phyloP scores from a whole-genome alignment of 2,888 invertebrate species.

The Hyposoter dolosus region DNA sequence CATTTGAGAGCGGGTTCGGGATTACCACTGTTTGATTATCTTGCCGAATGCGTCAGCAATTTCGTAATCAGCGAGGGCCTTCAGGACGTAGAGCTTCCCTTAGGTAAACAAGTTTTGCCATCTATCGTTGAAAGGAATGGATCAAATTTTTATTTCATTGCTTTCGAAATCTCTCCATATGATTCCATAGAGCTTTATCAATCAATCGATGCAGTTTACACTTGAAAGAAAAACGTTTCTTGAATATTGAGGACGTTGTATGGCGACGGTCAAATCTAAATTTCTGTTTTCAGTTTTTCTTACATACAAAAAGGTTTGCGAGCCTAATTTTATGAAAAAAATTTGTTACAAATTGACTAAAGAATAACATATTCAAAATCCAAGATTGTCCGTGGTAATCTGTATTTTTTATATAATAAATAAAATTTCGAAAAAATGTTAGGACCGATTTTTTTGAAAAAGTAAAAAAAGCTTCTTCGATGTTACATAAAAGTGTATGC shows the following conservation, averaged over 20 bases:
- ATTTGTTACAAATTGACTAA: too few relatives aligned
- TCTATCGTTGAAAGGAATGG: not conserved
- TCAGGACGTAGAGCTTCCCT: conserved; percentile 86
- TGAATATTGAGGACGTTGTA: not conserved
- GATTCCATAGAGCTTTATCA: not conserved
- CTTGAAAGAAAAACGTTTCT: not conserved
- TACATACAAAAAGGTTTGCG: too few relatives aligned
- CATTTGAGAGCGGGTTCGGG: conserved; percentile 88
- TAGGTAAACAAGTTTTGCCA: conserved; percentile 86
- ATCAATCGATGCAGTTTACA: not conserved
- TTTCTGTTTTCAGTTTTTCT: too few relatives aligned
- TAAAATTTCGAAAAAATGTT: too few relatives aligned
- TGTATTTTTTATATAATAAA: too few relatives aligned
- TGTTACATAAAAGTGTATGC: too few relatives aligned
- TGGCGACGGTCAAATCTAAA: too few relatives aligned
- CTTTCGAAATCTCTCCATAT: not conserved
- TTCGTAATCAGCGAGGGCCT: conserved; percentile 88
- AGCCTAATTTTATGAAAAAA: too few relatives aligned
- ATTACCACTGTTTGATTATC: conserved; percentile 89
- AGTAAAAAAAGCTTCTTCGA: too few relatives aligned
- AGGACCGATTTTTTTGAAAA: too few relatives aligned
- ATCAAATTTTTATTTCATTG: not conserved
- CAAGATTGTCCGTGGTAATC: too few relatives aligned
- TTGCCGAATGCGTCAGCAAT: conserved; percentile 91
- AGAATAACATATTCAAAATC: too few relatives aligned